These are phyloP conservation scores for Cairina moschata DNA, from an alignment of 2,113 vertebrate genomes.

Conservation along the genomic window DNA sequence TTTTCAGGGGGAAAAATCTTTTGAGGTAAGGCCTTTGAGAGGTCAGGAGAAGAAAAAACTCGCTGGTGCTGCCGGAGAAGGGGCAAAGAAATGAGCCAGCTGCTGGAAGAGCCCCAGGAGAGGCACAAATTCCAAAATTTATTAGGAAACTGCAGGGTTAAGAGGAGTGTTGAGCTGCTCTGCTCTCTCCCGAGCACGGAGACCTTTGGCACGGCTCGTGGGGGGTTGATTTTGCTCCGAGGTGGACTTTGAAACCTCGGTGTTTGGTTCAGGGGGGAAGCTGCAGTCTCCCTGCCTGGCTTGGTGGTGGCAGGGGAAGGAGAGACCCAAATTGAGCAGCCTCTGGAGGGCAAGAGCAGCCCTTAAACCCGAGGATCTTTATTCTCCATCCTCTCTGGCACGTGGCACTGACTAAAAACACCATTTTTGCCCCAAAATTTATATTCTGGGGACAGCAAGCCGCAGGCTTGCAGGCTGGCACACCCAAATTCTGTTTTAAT, in stretches of 20 bases:
- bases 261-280: accelerated
- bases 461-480: neutral
- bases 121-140: accelerated
- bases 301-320: neutral
- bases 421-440: neutral
- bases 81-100: neutral
- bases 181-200: accelerated
- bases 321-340: accelerated
- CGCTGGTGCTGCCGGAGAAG: neutral
- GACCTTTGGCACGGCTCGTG: neutral
- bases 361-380: neutral
- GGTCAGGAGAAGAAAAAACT: neutral
- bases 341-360: neutral
- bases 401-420: neutral
- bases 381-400: accelerated
- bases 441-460: neutral
- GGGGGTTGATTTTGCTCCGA: neutral
- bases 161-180: neutral
- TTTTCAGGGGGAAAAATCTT: neutral
- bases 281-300: neutral
- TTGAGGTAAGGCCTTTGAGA: accelerated
- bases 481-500: neutral
- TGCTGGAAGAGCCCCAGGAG: neutral
- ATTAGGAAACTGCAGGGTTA: neutral
- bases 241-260: neutral